phyloP scores from a whole-genome alignment of 1,140 invertebrate species.

The Drosophila varians region DNA sequence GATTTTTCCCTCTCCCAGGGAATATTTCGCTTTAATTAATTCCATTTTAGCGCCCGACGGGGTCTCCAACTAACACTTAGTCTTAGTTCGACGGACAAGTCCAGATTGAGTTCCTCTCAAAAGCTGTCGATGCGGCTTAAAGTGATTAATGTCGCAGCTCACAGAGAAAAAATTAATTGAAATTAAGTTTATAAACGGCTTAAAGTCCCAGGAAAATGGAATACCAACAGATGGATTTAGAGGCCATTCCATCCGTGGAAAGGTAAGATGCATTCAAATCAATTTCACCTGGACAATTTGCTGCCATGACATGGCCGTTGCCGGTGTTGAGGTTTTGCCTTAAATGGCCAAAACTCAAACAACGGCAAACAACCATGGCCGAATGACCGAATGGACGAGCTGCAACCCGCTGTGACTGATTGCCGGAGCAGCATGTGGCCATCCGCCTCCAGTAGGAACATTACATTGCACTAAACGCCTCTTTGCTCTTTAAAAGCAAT shows the following conservation, averaged over 20 bases:
- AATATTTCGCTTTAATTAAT: conserved; percentile 72
- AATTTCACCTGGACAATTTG: conserved; percentile 16
- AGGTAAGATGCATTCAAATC: conserved; percentile 25
- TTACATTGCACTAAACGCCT: conserved; percentile 45
- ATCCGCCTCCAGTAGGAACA: conserved; percentile 18
- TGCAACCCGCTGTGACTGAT: conserved; percentile 41
- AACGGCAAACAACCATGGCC: neutral
- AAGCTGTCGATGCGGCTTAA: conserved; percentile 8
- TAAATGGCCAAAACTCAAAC: conserved; percentile 9
- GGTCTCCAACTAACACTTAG: conserved; percentile 24
- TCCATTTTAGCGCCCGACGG: conserved; percentile 52
- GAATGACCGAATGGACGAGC: neutral
- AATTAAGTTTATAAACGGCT: neutral
- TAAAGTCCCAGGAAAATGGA: too few relatives aligned
- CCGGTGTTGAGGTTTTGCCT: conserved; percentile 13
- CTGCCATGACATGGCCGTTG: conserved; percentile 1
- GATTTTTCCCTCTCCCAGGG: conserved; percentile 20
- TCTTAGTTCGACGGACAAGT: neutral
- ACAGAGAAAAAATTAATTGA: neutral
- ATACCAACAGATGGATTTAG: too few relatives aligned
- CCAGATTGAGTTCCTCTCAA: conserved; percentile 33
- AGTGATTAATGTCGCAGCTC: conserved; percentile 28
- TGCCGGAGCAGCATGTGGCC: conserved; percentile 35
- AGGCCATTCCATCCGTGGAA: neutral
- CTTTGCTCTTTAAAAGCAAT: conserved; percentile 41